Percentiles rank a stretch among this genome's conserved stretches.
phyloP scores from a whole-genome alignment of 2,888 invertebrate genomes.

The Drosophila diplacantha region DNA sequence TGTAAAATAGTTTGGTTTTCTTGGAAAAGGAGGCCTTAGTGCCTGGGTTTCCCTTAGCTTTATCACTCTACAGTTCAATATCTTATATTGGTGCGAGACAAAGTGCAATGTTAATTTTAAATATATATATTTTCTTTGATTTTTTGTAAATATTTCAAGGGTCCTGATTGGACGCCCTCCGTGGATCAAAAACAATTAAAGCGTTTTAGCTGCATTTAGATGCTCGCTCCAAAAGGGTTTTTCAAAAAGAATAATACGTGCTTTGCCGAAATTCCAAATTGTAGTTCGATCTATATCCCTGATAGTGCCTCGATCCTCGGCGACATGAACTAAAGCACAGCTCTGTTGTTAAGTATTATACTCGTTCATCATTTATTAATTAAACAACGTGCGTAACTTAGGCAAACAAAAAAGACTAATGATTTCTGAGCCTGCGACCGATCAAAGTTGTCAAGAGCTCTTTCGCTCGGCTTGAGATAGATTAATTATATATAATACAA shows the following conservation, averaged over 20 bases:
- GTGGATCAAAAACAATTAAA: constrained; percentile 24
- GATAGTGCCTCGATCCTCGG: constrained; percentile 16
- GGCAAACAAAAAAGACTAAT: constrained; percentile 57
- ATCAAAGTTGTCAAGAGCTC: constrained; percentile 30
- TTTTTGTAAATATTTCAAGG: constrained; percentile 23
- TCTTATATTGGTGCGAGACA: constrained; percentile 68
- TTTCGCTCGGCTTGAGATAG: constrained; percentile 56
- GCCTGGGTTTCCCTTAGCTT: constrained; percentile 29
- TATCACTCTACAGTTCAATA: constrained; percentile 69
- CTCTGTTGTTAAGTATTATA: constrained; percentile 35
- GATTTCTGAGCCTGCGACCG: constrained; percentile 32
- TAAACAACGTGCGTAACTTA: constrained; percentile 64
- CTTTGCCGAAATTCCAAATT: constrained; percentile 12
- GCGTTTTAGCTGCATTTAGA: constrained; percentile 19
- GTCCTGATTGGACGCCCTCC: constrained; percentile 17
- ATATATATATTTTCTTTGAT: constrained; percentile 22
- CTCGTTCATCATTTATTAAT: constrained; percentile 57
- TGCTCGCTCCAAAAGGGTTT: constrained; percentile 18
- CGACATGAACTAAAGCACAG: constrained; percentile 31
- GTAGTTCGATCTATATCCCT: constrained; percentile 29
- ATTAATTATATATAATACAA: constrained; percentile 66
- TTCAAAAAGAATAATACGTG: constrained; percentile 14
- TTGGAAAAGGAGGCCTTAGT: constrained; percentile 29
- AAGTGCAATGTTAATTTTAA: constrained; percentile 52
- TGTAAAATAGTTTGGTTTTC: constrained; percentile 58